Evolutionary conservation across 2,888 invertebrate genomes (phyloP).

Genomic region (Xestia sexstrigata): DNA sequence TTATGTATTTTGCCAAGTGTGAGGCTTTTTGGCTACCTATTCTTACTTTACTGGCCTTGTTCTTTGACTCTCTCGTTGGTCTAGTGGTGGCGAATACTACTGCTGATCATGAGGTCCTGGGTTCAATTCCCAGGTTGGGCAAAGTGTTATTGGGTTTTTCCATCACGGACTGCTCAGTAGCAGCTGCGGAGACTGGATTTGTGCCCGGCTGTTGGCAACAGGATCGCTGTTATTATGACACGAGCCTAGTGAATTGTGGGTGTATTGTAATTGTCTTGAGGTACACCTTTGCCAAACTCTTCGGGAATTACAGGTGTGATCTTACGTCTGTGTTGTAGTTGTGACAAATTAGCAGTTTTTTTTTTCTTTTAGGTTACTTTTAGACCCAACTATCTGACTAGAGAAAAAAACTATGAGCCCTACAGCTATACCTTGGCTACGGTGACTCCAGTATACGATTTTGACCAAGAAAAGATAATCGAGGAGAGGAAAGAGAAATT

Average conservation of each 20-base stretch:
- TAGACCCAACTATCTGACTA: constrained; percentile 45
- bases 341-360: background rate
- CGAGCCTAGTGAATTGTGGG: too few relatives aligned
- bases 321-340: background rate
- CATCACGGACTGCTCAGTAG: background rate
- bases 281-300: too few relatives aligned
- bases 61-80: background rate
- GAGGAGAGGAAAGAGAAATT: constrained; percentile 62
- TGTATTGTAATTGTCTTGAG: too few relatives aligned
- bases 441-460: constrained; percentile 60
- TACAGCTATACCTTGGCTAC: constrained; percentile 66
- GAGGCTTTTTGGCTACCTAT: too few relatives aligned
- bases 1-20: background rate
- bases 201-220: too few relatives aligned
- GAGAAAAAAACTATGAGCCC: constrained; percentile 70
- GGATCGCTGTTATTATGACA: too few relatives aligned
- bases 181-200: background rate
- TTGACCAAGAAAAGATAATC: constrained; percentile 61
- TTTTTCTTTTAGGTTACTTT: constrained; percentile 39
- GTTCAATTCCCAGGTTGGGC: background rate
- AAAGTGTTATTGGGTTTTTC: background rate
- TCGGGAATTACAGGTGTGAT: too few relatives aligned
- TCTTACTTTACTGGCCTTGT: background rate
- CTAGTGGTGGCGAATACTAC: background rate
- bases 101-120: background rate